Conservation (phyloP, 2,113 vertebrate genomes). For the Mobula birostris region DNA sequence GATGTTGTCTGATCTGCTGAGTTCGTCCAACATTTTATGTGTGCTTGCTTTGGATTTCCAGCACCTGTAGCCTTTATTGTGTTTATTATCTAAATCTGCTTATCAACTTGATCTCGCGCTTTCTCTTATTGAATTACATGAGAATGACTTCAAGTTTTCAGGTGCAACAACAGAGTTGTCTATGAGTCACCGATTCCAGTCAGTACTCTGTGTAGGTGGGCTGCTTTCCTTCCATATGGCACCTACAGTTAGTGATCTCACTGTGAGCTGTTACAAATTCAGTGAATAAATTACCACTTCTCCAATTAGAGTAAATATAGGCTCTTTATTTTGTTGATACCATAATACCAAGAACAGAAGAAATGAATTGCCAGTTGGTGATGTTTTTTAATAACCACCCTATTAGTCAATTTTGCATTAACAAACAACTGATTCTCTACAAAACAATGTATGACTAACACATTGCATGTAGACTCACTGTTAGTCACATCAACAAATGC, state of each 20-base stretch:
- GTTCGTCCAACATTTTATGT: too few species aligned
- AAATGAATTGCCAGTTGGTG: constrained; percentile 19
- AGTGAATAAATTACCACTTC: not conserved
- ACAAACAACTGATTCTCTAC: not conserved
- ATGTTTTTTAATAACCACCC: not conserved
- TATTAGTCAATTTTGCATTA: constrained; percentile 5
- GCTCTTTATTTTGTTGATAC: not conserved
- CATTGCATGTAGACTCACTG: not conserved
- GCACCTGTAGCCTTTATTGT: too few species aligned
- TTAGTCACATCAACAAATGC: not conserved
- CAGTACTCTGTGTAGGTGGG: not conserved
- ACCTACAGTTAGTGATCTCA: not conserved
- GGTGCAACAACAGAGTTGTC: not conserved
- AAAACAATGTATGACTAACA: not conserved
- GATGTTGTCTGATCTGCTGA: too few species aligned
- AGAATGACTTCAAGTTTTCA: not conserved
- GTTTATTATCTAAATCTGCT: not conserved
- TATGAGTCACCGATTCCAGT: not conserved
- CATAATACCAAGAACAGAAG: not conserved
- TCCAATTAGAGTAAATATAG: not conserved
- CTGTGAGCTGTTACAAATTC: not conserved
- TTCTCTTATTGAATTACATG: not conserved
- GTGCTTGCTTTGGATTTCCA: too few species aligned
- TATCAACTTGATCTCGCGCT: not conserved
- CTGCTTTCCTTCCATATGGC: not conserved